Evolutionary conservation across 2,797 vertebrate genomes (phyloP).

Genomic region (Poecilia velifera): DNA sequence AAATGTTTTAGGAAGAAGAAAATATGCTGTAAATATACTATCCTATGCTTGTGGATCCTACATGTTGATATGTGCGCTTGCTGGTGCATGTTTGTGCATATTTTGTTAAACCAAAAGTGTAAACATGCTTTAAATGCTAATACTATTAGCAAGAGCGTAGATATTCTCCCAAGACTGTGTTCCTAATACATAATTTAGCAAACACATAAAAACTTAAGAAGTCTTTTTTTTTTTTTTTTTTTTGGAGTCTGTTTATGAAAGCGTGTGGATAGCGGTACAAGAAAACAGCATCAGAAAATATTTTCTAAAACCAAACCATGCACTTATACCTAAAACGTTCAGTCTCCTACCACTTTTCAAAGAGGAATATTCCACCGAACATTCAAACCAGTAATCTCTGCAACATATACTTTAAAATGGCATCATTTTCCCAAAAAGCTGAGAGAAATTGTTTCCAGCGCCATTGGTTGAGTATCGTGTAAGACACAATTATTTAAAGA

Average conservation of each 20-base stretch:
- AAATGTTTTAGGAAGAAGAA: not conserved
- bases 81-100: conserved; percentile 5
- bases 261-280: conserved; percentile 29
- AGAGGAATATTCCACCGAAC: conserved; percentile 3
- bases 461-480: conserved; percentile 19
- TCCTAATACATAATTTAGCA: conserved; percentile 72
- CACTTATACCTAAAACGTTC: conserved; percentile 20
- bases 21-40: not conserved
- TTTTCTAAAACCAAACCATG: conserved; percentile 28
- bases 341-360: conserved; percentile 4
- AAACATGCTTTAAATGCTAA: conserved; percentile 52
- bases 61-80: conserved; percentile 14
- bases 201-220: conserved; percentile 55
- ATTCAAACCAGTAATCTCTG: conserved; percentile 39
- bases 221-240: conserved; percentile 51
- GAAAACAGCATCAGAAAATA: conserved; percentile 17
- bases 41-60: not conserved
- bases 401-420: conserved; percentile 29
- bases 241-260: conserved; percentile 45
- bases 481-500: conserved; percentile 50
- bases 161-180: conserved; percentile 58
- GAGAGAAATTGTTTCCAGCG: conserved; percentile 20
- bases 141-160: conserved; percentile 56
- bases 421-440: conserved; percentile 17
- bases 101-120: conserved; percentile 19